phyloP scores from a whole-genome alignment of 1,140 invertebrate genomes.

The Eulimnadia texana region DNA sequence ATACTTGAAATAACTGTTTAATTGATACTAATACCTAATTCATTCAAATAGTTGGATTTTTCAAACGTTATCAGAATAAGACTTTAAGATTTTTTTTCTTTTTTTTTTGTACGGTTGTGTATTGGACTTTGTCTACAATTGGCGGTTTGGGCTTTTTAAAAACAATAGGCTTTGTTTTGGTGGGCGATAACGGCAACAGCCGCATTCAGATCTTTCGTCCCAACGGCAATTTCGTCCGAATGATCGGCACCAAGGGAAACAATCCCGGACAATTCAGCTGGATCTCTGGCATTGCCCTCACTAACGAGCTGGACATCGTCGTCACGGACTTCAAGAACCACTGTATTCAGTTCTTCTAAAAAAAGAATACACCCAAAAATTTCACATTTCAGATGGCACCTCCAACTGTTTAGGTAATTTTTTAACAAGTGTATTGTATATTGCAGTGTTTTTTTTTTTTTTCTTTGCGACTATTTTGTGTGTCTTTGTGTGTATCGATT shows the following conservation, averaged over 20 bases:
- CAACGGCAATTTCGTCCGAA: slow-evolving; percentile 42
- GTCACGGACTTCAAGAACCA: slow-evolving; percentile 54
- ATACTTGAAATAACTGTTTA: too few relatives aligned
- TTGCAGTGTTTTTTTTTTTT: neutral
- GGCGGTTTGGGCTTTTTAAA: too few relatives aligned
- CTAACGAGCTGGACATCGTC: slow-evolving; percentile 46
- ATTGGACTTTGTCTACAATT: too few relatives aligned
- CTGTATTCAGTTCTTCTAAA: slow-evolving; percentile 47
- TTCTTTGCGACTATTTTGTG: neutral
- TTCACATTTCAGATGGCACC: neutral
- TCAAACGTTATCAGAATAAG: too few relatives aligned
- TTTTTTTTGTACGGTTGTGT: too few relatives aligned
- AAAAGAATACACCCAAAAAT: neutral
- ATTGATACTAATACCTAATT: too few relatives aligned
- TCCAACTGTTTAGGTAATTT: neutral
- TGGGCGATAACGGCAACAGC: slow-evolving; percentile 61
- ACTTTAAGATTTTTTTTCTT: too few relatives aligned
- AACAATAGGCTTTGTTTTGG: slow-evolving; percentile 56
- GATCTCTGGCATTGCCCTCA: slow-evolving; percentile 50
- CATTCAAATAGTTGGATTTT: too few relatives aligned
- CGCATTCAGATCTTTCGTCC: slow-evolving; percentile 55
- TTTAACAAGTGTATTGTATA: neutral
- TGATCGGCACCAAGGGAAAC: slow-evolving; percentile 43
- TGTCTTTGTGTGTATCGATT: neutral
- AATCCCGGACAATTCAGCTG: slow-evolving; percentile 48